phyloP scores from a whole-genome alignment of 2,113 vertebrate species.

The Pitta sordida region DNA sequence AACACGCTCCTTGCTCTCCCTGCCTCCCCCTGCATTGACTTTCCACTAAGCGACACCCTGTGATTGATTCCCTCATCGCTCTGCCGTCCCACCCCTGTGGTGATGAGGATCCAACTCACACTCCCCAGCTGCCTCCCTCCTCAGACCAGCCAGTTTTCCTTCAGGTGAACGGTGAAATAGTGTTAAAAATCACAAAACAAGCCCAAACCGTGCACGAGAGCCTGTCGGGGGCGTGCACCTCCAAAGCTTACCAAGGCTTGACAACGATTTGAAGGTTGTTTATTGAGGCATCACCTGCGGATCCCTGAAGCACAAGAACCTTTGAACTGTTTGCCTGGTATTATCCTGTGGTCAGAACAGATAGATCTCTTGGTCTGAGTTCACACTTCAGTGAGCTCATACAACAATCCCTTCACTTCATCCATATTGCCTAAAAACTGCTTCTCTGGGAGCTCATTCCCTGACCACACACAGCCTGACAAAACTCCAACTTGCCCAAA shows the following conservation, averaged over 20 bases:
- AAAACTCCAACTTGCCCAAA: background rate
- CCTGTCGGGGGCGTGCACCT: background rate
- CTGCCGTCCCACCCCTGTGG: fast-evolving
- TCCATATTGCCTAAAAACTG: background rate
- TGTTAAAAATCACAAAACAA: background rate
- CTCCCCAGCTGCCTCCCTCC: background rate
- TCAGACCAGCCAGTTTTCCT: background rate
- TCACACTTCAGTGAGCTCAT: background rate
- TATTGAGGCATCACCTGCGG: background rate
- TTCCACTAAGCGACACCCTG: background rate
- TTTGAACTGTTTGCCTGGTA: background rate
- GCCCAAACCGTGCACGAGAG: fast-evolving
- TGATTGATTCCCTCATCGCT: background rate
- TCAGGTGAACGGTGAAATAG: background rate
- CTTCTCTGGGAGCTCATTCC: background rate
- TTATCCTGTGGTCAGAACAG: background rate
- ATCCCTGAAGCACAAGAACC: background rate
- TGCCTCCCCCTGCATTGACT: background rate
- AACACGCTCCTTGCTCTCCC: background rate
- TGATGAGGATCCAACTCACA: background rate
- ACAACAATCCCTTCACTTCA: background rate
- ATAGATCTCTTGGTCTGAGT: background rate
- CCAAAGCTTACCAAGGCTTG: background rate
- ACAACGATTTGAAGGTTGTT: background rate
- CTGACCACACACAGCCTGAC: background rate